phyloP scores from a whole-genome alignment of 2,113 vertebrate species.

The Myiagra hebetior region DNA sequence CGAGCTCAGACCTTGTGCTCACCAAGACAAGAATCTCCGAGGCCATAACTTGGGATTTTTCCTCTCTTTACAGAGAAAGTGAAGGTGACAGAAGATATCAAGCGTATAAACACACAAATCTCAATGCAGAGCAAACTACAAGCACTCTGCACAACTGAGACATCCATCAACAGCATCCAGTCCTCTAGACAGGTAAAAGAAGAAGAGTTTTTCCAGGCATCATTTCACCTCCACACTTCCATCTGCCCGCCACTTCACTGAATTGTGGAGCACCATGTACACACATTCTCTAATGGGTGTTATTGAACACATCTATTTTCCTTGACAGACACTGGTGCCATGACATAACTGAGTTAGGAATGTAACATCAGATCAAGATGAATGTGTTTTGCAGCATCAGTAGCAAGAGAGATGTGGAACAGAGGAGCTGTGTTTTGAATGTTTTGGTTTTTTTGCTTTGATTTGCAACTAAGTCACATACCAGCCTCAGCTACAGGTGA shows the following conservation, averaged over 20 bases:
- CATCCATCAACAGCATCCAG: neutral
- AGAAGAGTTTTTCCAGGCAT: neutral
- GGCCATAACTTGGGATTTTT: neutral
- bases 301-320: constrained; percentile 57
- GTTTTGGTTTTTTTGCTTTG: neutral
- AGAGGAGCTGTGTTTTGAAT: neutral
- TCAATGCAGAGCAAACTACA: neutral
- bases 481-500: neutral
- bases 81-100: neutral
- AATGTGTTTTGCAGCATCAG: neutral
- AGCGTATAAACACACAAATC: neutral
- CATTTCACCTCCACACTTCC: neutral
- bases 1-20: neutral
- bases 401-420: neutral
- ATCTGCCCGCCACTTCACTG: neutral
- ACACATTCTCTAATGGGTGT: neutral
- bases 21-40: neutral
- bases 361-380: neutral
- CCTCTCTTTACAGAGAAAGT: neutral
- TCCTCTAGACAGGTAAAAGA: neutral
- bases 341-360: neutral
- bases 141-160: neutral
- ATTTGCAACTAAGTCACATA: neutral
- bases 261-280: neutral
- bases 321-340: neutral